Conservation (phyloP, 1,140 invertebrate genomes). For the Globodera ellingtonae region DNA sequence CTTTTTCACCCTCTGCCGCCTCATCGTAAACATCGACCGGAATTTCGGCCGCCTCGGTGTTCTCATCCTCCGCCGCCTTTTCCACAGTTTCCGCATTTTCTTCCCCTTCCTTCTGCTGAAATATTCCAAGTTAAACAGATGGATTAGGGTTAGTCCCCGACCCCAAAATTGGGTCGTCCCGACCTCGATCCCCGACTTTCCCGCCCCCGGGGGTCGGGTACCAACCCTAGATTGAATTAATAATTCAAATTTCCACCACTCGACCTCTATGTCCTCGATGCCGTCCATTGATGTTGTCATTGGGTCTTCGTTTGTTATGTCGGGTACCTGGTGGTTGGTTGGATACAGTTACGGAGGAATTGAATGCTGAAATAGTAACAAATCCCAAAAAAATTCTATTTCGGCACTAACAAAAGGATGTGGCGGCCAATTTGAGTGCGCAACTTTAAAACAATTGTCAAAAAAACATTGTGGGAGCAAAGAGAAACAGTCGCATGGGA, state of each 20-base stretch:
- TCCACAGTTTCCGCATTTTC: conserved; percentile 23
- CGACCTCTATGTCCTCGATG: conserved; percentile 58
- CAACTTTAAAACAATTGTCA: background rate
- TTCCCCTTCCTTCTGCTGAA: conserved; percentile 14
- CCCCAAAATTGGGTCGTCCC: too few relatives aligned
- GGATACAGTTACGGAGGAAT: background rate
- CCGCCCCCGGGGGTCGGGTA: background rate
- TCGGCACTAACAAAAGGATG: background rate
- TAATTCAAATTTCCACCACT: background rate
- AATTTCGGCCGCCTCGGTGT: conserved; percentile 41
- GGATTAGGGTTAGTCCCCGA: background rate
- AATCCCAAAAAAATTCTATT: background rate
- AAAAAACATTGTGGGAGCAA: background rate
- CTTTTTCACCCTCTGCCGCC: conserved; percentile 38
- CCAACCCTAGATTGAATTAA: background rate
- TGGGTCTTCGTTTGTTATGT: conserved; percentile 60
- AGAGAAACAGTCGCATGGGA: background rate
- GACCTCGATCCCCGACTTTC: background rate
- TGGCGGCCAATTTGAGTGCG: background rate
- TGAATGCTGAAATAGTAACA: background rate
- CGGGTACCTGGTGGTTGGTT: conserved; percentile 54
- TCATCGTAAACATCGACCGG: conserved; percentile 42
- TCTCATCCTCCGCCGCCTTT: conserved; percentile 33
- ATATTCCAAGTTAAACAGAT: background rate
- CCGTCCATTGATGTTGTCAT: conserved; percentile 64